phyloP scores from a whole-genome alignment of 2,888 invertebrate species.

The Eucriotettix oculatus region DNA sequence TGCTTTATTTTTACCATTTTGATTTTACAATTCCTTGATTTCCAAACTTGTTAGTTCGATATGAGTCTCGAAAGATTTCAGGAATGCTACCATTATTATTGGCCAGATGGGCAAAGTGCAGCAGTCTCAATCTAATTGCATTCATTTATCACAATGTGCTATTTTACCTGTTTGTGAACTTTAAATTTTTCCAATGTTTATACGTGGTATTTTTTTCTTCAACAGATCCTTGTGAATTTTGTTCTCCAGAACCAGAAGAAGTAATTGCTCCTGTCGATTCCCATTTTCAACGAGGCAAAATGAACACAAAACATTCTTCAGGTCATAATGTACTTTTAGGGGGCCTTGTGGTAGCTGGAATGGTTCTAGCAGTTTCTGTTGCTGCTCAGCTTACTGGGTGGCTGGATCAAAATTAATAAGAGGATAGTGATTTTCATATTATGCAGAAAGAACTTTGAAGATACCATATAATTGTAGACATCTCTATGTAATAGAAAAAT shows the following conservation, averaged over 20 bases:
- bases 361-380: slow-evolving; percentile 4
- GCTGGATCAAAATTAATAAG: not conserved
- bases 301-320: not conserved
- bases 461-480: no score
- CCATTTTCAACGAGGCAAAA: not conserved
- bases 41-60: no score
- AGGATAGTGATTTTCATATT: no score
- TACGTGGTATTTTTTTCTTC: not conserved
- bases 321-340: not conserved
- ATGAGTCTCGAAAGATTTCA: no score
- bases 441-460: no score
- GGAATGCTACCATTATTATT: no score
- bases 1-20: no score
- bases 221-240: slow-evolving; percentile 5
- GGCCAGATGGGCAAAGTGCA: no score
- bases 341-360: not conserved
- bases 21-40: no score
- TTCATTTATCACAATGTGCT: not conserved
- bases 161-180: not conserved
- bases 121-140: no score
- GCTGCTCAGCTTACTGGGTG: slow-evolving; percentile 2
- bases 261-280: not conserved
- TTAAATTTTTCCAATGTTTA: not conserved
- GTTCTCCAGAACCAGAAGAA: not conserved
- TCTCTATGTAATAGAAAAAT: no score